Base-by-base conservation (phyloP, 2,113 vertebrate genomes). In the Phasianus colchicus region DNA sequence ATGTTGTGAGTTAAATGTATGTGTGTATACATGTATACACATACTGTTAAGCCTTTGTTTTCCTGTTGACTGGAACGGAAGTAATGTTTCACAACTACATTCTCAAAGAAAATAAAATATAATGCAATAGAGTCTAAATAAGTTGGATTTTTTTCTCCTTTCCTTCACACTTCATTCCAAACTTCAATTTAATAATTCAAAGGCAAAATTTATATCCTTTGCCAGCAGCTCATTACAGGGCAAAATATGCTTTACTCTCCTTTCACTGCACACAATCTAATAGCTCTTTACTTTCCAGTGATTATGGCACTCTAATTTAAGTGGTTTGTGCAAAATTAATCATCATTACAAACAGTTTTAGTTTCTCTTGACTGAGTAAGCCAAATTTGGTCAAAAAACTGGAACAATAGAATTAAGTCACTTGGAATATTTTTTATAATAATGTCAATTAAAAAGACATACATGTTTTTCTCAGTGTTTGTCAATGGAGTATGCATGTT, bases 251-350 rank as follows among this genome's bases (percentile, higher is more conserved):
- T 85, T 89, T 83, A 69, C 21, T 17, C 7, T 83, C 86, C 11
- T 83, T 96, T 84, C 25, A 12, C 13, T 95, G 17, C 57, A 79
- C 57, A 79, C 43, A 82, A 4, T 72, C 32, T 83, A 88, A 78
- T 43, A 55, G 43, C 18, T 96, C 66, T 95, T 94, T 77, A 92
- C 52, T 96, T 96, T 87, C 36, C 63, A 95, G 84, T 89, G 60
- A 96, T 92, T 94, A 84, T 0, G 4, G 48, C 64, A 89, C 89
- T 96, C 97, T 32, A 83, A 77, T 76, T 82, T 12, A 88, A 94
- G 60, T 79, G n/a, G 42, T 52, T 88, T 93, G 30, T 92, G 89
- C 34, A 93, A 96, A 97, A 95, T 94, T 96, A 94, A 94, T 97
- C 86, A 93, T 29, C 91, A 83, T 86, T 96, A 91, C 50, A 92